Percentiles rank a stretch among this genome's conserved stretches.
phyloP scores from a whole-genome alignment of 2,113 vertebrate species.

The Solea solea region DNA sequence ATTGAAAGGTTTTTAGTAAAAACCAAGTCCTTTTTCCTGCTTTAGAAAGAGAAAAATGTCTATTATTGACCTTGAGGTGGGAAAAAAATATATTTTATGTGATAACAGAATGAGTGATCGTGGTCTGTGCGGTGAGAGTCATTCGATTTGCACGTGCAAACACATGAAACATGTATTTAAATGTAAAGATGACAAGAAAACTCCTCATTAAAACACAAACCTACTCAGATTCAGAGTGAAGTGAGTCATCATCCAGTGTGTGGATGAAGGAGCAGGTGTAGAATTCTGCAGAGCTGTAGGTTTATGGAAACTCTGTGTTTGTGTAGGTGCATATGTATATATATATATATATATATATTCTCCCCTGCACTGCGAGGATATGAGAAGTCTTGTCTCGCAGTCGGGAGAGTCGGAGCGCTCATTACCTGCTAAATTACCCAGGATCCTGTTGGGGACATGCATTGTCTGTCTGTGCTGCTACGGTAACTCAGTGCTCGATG shows the following conservation, averaged over 20 bases:
- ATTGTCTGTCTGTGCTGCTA: conserved; percentile 27
- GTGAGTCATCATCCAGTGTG: not conserved
- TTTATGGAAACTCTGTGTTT: conserved; percentile 11
- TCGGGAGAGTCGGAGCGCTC: conserved; percentile 31
- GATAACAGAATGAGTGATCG: too few relatives aligned
- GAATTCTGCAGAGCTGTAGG: conserved; percentile 21
- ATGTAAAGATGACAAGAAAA: not conserved
- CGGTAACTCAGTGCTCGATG: conserved; percentile 1
- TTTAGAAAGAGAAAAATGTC: not conserved
- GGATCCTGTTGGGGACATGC: conserved; percentile 36
- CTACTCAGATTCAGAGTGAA: not conserved
- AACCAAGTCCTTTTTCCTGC: not conserved
- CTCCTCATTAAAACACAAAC: conserved; percentile 20
- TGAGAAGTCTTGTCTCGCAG: conserved; percentile 5
- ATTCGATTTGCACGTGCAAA: too few relatives aligned
- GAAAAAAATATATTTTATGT: too few relatives aligned
- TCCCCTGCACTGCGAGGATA: conserved; percentile 7
- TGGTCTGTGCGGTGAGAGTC: too few relatives aligned
- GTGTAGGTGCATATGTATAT: not conserved
- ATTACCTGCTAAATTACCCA: conserved; percentile 64
- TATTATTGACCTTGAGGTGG: too few relatives aligned
- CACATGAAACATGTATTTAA: not conserved
- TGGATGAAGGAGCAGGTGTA: conserved; percentile 13
- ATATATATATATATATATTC: not conserved
- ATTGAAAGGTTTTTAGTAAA: not conserved